Evolutionary conservation across 1,140 invertebrate genomes (phyloP), one percentile per base, ranked within the genome.

Genomic region (Metopolophium dirhodum): DNA sequence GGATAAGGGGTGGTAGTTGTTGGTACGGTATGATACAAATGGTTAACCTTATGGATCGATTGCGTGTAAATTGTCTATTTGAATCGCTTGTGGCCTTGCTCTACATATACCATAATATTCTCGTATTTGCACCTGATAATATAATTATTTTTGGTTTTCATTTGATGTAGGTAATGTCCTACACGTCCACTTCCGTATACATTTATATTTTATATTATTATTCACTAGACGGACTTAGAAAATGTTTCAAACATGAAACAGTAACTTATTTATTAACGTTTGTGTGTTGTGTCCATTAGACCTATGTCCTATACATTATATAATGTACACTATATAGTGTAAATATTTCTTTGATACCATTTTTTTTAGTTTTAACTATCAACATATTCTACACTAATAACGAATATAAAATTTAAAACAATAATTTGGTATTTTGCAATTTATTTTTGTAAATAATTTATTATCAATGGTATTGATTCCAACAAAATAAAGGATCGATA

Each of bases 51-150:
- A 89, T 57, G 88, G 35, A 89, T 89, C 88, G 88, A 89, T 89
- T 54, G 88, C 88, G 88, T 89, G 88, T 30, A 54, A 35, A 89
- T 89, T 57, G 88, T 57, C 88, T 89, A 89, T 89, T 89, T n/a
- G 88, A 22, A 57, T 89, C 51, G 87, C 35, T 51, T 4, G 23
- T 54, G 88, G 23, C 88, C 88, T 89, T 89, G 88, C 35, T 57
- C 88, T n/a, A 88, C 49, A 89, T 89, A 49, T 86, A 37, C 26
- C n/a, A 18, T 18, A 88, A 49, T 88, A 77, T 77, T 77, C 30
- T 68, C 30, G 30, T 77, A n/a, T 77, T 77, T 77, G 61, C 61
- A 77, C 45, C 30, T 4, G 26, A 88, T 87, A 87, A 87, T 47
- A 87, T 47, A 87, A 87, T n/a, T 87, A 47, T n/a, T 51, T 51